A percentile compares a stretch with the other conserved stretches of the same genome.
These are phyloP conservation scores for Spilosoma lubricipeda DNA, from an alignment of 2,888 invertebrate genomes.

Conservation along the genomic window DNA sequence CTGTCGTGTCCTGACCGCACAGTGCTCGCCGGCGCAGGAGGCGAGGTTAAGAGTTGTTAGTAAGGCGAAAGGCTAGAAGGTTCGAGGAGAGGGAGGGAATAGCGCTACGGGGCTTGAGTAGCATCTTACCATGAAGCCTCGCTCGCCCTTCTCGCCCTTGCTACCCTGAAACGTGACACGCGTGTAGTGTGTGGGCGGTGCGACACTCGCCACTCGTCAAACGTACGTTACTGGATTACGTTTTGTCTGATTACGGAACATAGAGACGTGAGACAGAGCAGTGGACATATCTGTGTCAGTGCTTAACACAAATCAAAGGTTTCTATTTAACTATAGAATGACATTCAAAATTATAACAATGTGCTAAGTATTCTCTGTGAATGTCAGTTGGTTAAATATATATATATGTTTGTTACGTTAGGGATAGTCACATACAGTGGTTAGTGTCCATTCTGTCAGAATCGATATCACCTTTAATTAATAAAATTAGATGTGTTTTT, in stretches of 20 bases:
- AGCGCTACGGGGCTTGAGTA: conserved; percentile 36
- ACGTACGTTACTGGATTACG: not conserved
- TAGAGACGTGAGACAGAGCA: not conserved
- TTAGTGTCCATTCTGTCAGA: not conserved
- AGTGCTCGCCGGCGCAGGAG: not conserved
- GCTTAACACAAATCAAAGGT: not conserved
- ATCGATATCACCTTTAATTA: not conserved
- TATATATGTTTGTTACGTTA: not conserved
- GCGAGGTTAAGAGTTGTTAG: conserved; percentile 10
- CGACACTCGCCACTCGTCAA: not conserved
- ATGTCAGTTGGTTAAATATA: not conserved
- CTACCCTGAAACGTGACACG: conserved; percentile 87
- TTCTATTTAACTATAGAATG: not conserved
- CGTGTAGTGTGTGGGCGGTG: conserved; percentile 40
- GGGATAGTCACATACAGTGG: not conserved
- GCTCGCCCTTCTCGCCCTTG: conserved; percentile 91
- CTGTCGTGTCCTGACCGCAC: not conserved
- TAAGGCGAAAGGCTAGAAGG: conserved; percentile 27
- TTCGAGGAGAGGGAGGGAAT: conserved; percentile 23
- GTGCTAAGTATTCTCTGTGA: not conserved
- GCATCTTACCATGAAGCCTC: conserved; percentile 90
- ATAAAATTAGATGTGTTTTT: not conserved
- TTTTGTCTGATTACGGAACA: not conserved
- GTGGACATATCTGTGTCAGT: not conserved
- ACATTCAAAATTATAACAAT: not conserved